A percentile compares a stretch with the other conserved stretches of the same genome.
phyloP scores from a whole-genome alignment of 2,888 invertebrate genomes.

The Dione juno region DNA sequence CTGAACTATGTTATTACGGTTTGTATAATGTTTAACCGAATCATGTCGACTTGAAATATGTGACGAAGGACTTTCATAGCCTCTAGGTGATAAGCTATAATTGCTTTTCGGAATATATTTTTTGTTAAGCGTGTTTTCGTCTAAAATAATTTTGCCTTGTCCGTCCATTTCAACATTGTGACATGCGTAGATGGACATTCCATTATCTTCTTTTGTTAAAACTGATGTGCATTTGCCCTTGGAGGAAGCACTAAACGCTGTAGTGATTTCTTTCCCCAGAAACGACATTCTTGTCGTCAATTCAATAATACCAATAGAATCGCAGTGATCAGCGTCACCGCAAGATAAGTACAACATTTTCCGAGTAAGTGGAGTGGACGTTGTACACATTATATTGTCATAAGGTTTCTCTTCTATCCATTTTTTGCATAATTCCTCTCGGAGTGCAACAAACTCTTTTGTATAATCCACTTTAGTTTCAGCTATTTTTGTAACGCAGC shows the following conservation, averaged over 20 bases:
- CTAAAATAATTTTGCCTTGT: slow-evolving; percentile 72
- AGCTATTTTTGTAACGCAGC: slow-evolving; percentile 70
- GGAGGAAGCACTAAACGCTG: slow-evolving; percentile 66
- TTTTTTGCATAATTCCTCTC: slow-evolving; percentile 71
- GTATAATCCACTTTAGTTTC: slow-evolving; percentile 72
- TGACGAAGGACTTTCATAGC: slow-evolving; percentile 59
- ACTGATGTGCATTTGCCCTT: slow-evolving; percentile 64
- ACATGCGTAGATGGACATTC: slow-evolving; percentile 76
- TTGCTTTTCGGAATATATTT: slow-evolving; percentile 51
- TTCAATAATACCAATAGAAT: slow-evolving; percentile 74
- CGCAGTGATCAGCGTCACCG: slow-evolving; percentile 60
- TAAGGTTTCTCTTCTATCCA: slow-evolving; percentile 70
- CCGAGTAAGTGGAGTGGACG: slow-evolving; percentile 70
- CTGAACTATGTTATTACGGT: slow-evolving; percentile 36
- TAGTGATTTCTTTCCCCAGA: slow-evolving; percentile 78
- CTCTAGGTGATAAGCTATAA: slow-evolving; percentile 45
- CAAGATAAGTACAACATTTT: slow-evolving; percentile 72
- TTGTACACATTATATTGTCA: slow-evolving; percentile 72
- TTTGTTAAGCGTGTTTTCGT: slow-evolving; percentile 66
- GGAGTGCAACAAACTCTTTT: slow-evolving; percentile 62
- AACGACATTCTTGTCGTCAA: slow-evolving; percentile 75
- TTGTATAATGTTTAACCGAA: slow-evolving; percentile 45
- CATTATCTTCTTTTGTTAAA: slow-evolving; percentile 69
- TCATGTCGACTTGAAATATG: slow-evolving; percentile 55
- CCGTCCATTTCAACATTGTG: slow-evolving; percentile 79